Percentiles rank a stretch among this genome's conserved stretches.
phyloP scores from a whole-genome alignment of 1,140 invertebrate genomes.

The Samia ricini region DNA sequence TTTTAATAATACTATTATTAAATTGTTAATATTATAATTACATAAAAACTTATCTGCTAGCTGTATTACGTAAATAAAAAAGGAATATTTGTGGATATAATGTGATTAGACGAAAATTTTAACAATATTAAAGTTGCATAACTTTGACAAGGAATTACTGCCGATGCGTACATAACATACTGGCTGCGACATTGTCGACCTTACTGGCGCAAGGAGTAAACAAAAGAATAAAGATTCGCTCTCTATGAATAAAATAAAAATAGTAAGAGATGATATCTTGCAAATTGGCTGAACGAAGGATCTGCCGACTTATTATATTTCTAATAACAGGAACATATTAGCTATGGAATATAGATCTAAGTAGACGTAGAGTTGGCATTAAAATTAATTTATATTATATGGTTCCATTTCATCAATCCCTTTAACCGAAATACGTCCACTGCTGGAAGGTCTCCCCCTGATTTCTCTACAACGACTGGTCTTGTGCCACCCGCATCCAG shows the following conservation, averaged over 20 bases:
- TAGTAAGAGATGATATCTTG: slow-evolving; percentile 59
- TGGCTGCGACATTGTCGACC: slow-evolving; percentile 3
- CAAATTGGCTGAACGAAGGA: slow-evolving; percentile 62
- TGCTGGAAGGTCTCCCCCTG: too few relatives aligned
- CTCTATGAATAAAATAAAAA: slow-evolving; percentile 76
- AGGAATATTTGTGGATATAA: too few relatives aligned
- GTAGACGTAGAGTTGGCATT: slow-evolving; percentile 26
- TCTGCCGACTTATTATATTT: slow-evolving; percentile 70
- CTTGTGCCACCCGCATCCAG: too few relatives aligned
- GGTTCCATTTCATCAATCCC: background rate
- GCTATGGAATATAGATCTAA: slow-evolving; percentile 37
- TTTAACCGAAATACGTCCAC: too few relatives aligned
- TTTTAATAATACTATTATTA: too few relatives aligned
- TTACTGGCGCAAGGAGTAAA: slow-evolving; percentile 43
- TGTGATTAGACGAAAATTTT: background rate
- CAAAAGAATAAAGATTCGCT: slow-evolving; percentile 66
- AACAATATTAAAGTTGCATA: slow-evolving; percentile 2
- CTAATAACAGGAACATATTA: slow-evolving; percentile 70
- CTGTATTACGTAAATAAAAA: too few relatives aligned
- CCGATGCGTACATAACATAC: background rate
- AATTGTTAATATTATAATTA: too few relatives aligned
- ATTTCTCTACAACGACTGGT: too few relatives aligned
- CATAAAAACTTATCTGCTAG: too few relatives aligned
- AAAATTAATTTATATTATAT: background rate
- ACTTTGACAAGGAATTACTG: background rate